Conservation (phyloP, 2,113 vertebrate genomes). For the Phyllopteryx taeniolatus region DNA sequence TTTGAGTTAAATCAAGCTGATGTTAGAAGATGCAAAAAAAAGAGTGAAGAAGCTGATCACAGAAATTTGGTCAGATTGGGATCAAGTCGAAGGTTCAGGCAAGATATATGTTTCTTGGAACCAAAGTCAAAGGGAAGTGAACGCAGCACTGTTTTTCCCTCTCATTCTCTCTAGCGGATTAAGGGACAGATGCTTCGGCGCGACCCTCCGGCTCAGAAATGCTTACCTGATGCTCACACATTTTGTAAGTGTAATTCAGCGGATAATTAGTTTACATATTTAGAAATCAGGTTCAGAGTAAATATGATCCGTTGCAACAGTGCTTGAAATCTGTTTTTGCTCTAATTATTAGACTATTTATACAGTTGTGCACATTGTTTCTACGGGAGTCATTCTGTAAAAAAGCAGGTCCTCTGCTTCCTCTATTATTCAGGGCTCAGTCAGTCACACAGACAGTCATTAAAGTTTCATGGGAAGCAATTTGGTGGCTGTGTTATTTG, state of each 20-base stretch:
- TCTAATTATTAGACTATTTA: constrained; percentile 40
- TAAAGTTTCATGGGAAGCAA: constrained; percentile 73
- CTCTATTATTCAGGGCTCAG: constrained; percentile 70
- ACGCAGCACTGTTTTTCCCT: neutral
- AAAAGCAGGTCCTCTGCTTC: constrained; percentile 50
- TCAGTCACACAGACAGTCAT: constrained; percentile 72
- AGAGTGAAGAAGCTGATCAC: neutral
- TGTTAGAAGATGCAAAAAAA: neutral
- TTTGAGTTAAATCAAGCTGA: neutral
- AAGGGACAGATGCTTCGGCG: constrained; percentile 43
- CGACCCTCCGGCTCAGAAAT: constrained; percentile 19
- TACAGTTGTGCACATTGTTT: constrained; percentile 44
- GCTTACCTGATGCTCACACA: constrained; percentile 31
- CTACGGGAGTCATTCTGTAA: constrained; percentile 54
- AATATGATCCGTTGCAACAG: constrained; percentile 12
- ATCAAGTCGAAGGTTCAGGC: constrained; percentile 5
- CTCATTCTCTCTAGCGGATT: constrained; percentile 6
- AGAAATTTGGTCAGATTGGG: neutral
- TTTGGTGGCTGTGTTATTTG: constrained; percentile 63
- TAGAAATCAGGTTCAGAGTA: constrained; percentile 19
- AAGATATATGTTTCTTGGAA: neutral
- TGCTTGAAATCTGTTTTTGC: constrained; percentile 20
- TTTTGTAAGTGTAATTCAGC: constrained; percentile 11
- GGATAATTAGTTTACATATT: constrained; percentile 36
- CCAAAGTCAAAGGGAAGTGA: constrained; percentile 5